A percentile compares a stretch with the other conserved stretches of the same genome.
phyloP scores from a whole-genome alignment of 30 jellyfish, hydroid and myxozoan genomes.

The Euphysa ruthae region DNA sequence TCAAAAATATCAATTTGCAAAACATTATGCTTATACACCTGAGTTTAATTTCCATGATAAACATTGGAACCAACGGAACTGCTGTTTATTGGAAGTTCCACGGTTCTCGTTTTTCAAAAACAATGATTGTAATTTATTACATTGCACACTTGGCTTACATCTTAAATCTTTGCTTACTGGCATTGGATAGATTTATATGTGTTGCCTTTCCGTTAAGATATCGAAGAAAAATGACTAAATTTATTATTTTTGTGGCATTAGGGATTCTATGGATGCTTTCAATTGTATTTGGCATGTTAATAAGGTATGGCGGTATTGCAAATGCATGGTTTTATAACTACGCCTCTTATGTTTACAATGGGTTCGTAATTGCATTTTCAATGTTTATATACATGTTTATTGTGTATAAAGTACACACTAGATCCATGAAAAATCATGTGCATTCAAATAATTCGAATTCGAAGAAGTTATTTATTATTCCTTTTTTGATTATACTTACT shows the following conservation, averaged over 20 bases:
- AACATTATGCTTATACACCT: slow-evolving; percentile 1
- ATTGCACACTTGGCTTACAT: slow-evolving; percentile 31
- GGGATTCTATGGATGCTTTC: slow-evolving; percentile 2
- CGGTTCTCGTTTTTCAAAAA: background rate
- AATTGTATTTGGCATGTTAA: background rate
- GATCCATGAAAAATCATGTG: background rate
- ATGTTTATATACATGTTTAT: background rate
- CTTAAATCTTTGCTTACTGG: background rate
- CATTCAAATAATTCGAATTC: background rate
- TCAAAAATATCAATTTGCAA: background rate
- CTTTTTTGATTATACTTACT: background rate
- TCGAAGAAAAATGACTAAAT: background rate
- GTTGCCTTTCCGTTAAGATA: slow-evolving; percentile 10
- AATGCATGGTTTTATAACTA: background rate
- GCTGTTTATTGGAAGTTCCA: slow-evolving; percentile 6
- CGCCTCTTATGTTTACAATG: background rate
- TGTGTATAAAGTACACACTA: background rate
- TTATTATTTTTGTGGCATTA: background rate
- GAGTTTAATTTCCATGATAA: slow-evolving; percentile 14
- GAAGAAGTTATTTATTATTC: background rate
- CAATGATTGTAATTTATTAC: background rate
- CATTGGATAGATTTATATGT: slow-evolving; percentile 10
- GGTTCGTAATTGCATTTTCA: background rate
- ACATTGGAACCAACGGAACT: background rate
- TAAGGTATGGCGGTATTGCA: background rate